These are phyloP conservation scores for Cylindroiulus punctatus DNA, from an alignment of 2,888 invertebrate species.

Conservation along the genomic window DNA sequence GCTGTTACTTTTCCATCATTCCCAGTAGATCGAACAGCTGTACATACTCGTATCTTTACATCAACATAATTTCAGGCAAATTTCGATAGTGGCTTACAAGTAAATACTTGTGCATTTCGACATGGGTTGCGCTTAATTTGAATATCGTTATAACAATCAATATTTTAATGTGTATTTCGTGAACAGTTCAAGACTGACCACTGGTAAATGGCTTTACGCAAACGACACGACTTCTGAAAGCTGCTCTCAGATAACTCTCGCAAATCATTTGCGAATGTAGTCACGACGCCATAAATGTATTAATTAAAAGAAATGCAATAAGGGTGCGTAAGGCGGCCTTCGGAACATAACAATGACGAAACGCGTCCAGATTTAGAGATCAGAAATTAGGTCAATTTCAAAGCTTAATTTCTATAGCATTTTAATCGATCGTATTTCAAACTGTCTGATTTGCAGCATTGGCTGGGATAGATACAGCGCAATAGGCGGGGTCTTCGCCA, in stretches of 20 bases:
- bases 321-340: slow-evolving; percentile 33
- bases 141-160: not conserved
- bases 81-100: not conserved
- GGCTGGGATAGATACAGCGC: not conserved
- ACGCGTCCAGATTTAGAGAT: not conserved
- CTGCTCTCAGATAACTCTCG: not conserved
- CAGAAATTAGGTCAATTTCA: not conserved
- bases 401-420: not conserved
- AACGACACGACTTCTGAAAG: not conserved
- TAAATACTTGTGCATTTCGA: not conserved
- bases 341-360: slow-evolving; percentile 15
- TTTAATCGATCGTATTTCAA: not conserved
- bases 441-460: not conserved
- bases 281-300: not conserved
- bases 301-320: slow-evolving; percentile 16
- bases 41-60: no score
- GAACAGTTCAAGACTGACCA: not conserved
- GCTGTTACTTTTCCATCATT: no score
- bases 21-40: no score
- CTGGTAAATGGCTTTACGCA: not conserved
- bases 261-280: not conserved
- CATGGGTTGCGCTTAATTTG: not conserved
- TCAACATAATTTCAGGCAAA: not conserved
- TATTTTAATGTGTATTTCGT: not conserved
- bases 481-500: not conserved